Conservation (phyloP, 2,113 vertebrate genomes). For the Chiloscyllium plagiosum region DNA sequence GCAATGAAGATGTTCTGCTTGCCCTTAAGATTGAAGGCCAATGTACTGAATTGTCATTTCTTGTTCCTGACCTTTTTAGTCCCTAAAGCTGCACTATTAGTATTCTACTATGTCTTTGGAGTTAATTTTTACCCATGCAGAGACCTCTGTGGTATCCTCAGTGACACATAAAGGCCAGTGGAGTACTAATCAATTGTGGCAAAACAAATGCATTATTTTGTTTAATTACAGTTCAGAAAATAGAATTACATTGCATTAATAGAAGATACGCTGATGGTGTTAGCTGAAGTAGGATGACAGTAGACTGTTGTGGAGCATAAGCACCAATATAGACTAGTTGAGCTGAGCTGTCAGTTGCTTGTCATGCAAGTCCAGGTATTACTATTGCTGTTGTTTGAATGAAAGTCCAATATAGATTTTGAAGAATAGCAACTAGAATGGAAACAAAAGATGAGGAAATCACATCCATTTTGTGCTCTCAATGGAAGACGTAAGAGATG, state of each 20-base stretch:
- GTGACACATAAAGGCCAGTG: not conserved
- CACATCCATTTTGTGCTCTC: not conserved
- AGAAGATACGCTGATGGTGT: not conserved
- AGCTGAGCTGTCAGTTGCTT: not conserved
- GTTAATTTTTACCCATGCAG: not conserved
- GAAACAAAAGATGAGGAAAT: not conserved
- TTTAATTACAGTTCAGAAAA: not conserved
- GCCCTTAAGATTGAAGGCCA: not conserved
- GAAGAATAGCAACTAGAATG: not conserved
- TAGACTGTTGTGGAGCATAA: not conserved
- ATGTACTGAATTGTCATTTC: not conserved
- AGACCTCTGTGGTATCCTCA: not conserved
- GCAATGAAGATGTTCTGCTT: not conserved
- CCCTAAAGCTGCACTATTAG: not conserved
- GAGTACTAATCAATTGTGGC: not conserved
- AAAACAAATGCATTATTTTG: not conserved
- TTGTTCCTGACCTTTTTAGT: not conserved
- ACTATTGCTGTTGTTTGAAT: not conserved
- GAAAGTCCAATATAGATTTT: not conserved
- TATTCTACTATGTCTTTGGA: not conserved
- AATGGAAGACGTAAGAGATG: not conserved
- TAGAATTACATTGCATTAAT: not conserved
- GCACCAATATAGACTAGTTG: not conserved
- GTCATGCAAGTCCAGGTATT: not conserved
- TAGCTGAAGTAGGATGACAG: not conserved